Base-by-base conservation (phyloP, 1,140 invertebrate genomes). In the Linepithema humile region DNA sequence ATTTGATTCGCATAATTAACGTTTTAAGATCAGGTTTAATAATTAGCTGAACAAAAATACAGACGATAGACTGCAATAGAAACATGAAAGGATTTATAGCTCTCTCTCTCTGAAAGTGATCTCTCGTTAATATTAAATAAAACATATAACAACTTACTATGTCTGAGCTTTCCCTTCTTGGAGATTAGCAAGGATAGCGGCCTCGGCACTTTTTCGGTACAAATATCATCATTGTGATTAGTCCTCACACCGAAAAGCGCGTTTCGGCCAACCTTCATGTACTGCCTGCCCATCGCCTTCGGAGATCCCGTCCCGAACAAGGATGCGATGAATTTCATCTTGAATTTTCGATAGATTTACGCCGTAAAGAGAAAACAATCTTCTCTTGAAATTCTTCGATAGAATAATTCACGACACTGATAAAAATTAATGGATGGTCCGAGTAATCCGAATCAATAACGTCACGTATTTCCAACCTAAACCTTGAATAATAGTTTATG, bases 151-250 rank as follows among this genome's bases (percentile, higher is more conserved):
- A 55, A 96, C 97, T 97, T 93, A 97, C 97, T 96, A 90, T 96
- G 96, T 90, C 95, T 96, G 67, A 97, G 95, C 91, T 96, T 97
- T 83, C 96, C 96, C 86, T 96, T 96, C 87, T 97, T 96, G 6
- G 97, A 97, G 88, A 97, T 96, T 62, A 97, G 95, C 96, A 97
- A 96, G 84, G 96, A 97, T 38, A 97, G 91, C 0, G 97, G 96
- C 55, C 96, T 95, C 15, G 94, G 94, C 53, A 95, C 95, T 77
- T 94, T 95, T 64, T 95, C 95, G 6, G 93, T 92, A 53, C 93
- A 93, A 40, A 94, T 92, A 65, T 88, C 88, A 12, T 92, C 91
- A 78, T 90, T 91, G 32, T 91, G 93, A 35, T 93, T 91, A 0
- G 94, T 93, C 23, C 92, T 94, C 69, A 96, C 95, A 0, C 96